phyloP scores from a whole-genome alignment of 2,888 invertebrate genomes.

The Agrypnus murinus region DNA sequence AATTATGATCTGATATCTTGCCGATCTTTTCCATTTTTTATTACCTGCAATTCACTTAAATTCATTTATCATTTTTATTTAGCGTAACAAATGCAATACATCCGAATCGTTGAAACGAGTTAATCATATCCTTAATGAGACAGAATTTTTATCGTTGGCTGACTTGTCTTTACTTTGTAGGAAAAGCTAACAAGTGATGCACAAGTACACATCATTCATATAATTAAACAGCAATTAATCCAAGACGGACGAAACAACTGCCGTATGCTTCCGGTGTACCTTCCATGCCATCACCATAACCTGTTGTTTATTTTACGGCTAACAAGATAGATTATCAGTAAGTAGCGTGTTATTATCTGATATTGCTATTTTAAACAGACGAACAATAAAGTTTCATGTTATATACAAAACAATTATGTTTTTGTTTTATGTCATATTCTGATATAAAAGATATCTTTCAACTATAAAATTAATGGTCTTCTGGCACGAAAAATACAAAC shows the following conservation, averaged over 20 bases:
- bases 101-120: constrained; percentile 42
- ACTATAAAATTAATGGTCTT: too few species aligned
- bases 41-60: not conserved
- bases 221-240: constrained; percentile 58
- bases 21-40: constrained; percentile 28
- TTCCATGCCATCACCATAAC: constrained; percentile 30
- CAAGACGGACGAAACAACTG: constrained; percentile 53
- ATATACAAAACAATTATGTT: too few species aligned
- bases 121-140: constrained; percentile 50
- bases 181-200: constrained; percentile 52
- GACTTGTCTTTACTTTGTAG: constrained; percentile 46
- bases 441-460: too few species aligned
- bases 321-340: constrained; percentile 43
- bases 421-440: too few species aligned
- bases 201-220: constrained; percentile 53
- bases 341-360: constrained; percentile 28
- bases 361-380: constrained; percentile 37
- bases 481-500: too few species aligned
- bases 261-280: constrained; percentile 53
- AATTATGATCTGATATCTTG: constrained; percentile 5
- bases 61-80: constrained; percentile 49
- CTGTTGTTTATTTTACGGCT: constrained; percentile 44
- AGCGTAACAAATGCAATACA: constrained; percentile 41
- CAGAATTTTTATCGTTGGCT: constrained; percentile 45
- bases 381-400: not conserved